Base-by-base conservation (phyloP, 2,113 vertebrate genomes). In the Oryzias celebensis region DNA sequence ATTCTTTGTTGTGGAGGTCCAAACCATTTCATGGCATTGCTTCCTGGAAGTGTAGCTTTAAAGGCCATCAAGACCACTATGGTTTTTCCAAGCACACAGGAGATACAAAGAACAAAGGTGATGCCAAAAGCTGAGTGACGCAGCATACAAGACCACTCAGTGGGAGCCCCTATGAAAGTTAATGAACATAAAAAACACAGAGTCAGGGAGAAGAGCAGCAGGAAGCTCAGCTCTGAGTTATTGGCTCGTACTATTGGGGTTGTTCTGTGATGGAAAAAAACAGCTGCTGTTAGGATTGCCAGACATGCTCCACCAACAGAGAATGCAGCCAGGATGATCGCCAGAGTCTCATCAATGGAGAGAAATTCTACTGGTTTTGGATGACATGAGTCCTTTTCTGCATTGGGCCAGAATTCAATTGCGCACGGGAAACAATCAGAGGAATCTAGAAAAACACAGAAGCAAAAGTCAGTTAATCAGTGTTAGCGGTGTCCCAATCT, bases 231-330 rank as follows among this genome's bases (percentile, higher is more conserved):
- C 58, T 60, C 58, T 6, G 58, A 49, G 75, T 91, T 91, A 55
- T 90, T 90, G 63, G 89, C 90, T 41, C 58, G 83, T 16, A 91
- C 86, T 26, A 91, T 88, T 0, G 89, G 86, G 10, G 88, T 82
- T 1, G 68, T 53, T 23, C 74, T 87, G 70, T 90, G 59, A 51
- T 10, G 69, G 20, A 83, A 85, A 62, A 90, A 91, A 4, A 88
- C 65, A 10, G 75, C 56, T 2, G 77, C 65, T 23, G 80, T 78
- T 43, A 65, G 55, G 8, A 87, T 53, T 23, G 88, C 63, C 12
- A 87, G 48, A 41, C 67, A 81, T 14, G 83, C 81, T 0, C 90
- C 88, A 41, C 68, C 17, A 8, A 90, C 49, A 48, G 90, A 90
- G 36, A 81, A 82, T 1, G 22, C 41, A n/a, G 78, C 59, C 28